These are phyloP conservation scores for Bradynema listronoti DNA, from an alignment of 1,140 invertebrate genomes.

Conservation along the genomic window DNA sequence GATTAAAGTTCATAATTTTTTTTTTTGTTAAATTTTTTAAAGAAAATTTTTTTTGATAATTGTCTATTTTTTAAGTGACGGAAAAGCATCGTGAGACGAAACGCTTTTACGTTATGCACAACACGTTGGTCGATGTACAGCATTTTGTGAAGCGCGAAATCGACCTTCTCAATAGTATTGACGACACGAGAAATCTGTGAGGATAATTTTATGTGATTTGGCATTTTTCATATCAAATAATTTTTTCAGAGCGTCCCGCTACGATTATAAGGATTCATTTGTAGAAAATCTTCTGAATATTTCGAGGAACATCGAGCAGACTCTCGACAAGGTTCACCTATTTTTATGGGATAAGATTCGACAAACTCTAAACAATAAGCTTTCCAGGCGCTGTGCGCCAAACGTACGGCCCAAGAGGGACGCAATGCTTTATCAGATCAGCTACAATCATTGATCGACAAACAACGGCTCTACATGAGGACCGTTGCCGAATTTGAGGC, in stretches of 20 bases:
- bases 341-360: background rate
- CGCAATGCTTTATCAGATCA: constrained; percentile 19
- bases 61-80: constrained; percentile 74
- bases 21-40: constrained; percentile 16
- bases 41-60: constrained; percentile 11
- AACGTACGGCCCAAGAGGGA: constrained; percentile 25
- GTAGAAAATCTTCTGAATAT: constrained; percentile 60
- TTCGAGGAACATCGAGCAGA: constrained; percentile 28
- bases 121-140: constrained; percentile 86
- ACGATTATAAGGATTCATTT: constrained; percentile 49
- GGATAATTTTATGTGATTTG: constrained; percentile 56
- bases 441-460: constrained; percentile 25
- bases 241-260: constrained; percentile 35
- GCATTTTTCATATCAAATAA: constrained; percentile 19
- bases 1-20: constrained; percentile 22
- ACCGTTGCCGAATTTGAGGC: constrained; percentile 23
- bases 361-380: background rate
- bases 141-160: constrained; percentile 84
- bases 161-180: constrained; percentile 81
- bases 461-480: constrained; percentile 30
- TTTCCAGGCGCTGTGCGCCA: constrained; percentile 23
- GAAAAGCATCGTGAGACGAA: constrained; percentile 91
- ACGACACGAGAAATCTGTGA: constrained; percentile 83
- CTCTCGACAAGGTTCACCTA: constrained; percentile 31
- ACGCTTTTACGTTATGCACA: constrained; percentile 90